phyloP scores from a whole-genome alignment of 2,888 invertebrate species.

The Linyphia triangularis region DNA sequence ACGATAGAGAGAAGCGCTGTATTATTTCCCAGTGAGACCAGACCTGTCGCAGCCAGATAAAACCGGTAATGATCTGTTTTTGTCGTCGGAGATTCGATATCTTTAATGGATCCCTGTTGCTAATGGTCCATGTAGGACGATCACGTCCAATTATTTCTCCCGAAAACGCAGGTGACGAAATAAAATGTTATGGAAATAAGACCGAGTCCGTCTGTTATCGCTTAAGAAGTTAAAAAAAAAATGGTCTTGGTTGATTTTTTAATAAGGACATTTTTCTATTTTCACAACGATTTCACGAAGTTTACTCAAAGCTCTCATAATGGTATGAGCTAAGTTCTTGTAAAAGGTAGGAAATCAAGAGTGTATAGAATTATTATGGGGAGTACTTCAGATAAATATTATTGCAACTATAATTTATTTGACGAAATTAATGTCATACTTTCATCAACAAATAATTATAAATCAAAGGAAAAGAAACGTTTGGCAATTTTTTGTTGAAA shows the following conservation, averaged over 20 bases:
- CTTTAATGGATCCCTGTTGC: conserved; percentile 13
- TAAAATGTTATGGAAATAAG: conserved; percentile 66
- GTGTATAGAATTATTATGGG: too few species aligned
- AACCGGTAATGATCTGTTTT: conserved; percentile 57
- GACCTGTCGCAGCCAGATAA: conserved; percentile 55
- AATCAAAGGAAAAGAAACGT: too few species aligned
- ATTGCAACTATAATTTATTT: too few species aligned
- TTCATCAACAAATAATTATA: too few species aligned
- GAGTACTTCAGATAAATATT: too few species aligned
- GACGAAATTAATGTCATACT: too few species aligned
- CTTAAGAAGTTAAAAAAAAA: conserved; percentile 2
- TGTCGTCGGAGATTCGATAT: conserved; percentile 37
- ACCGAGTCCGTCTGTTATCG: conserved; percentile 25
- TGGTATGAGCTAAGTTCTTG: too few species aligned
- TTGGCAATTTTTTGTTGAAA: too few species aligned
- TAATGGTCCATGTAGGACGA: conserved; percentile 18
- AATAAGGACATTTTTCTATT: too few species aligned
- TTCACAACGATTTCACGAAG: too few species aligned
- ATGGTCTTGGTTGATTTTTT: conserved; percentile 6
- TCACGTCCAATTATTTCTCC: conserved; percentile 38
- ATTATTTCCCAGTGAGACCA: conserved; percentile 11
- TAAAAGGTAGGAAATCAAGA: too few species aligned
- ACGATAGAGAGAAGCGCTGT: neutral
- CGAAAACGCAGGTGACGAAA: conserved; percentile 44
- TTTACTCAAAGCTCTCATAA: too few species aligned